These are phyloP conservation scores for Schizothorax lantsangensis DNA, from an alignment of 2,797 vertebrate genomes.

Conservation along the genomic window DNA sequence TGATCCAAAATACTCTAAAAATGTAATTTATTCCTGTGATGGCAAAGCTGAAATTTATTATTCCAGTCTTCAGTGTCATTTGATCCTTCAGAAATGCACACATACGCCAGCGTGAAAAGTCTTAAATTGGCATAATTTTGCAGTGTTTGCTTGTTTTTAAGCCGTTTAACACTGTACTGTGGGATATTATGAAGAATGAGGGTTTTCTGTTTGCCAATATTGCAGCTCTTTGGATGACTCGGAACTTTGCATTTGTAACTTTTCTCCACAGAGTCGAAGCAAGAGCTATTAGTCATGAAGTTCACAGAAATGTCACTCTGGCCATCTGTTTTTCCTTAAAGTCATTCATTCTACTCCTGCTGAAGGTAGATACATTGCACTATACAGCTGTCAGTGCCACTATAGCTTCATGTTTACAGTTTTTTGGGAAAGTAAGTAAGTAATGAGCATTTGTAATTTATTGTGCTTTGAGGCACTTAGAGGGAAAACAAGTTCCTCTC, in stretches of 20 bases:
- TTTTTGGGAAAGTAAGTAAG: conserved; percentile 23
- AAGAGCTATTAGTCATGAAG: conserved; percentile 25
- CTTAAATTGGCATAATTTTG: neutral
- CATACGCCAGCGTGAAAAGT: neutral
- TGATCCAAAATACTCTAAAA: too few relatives aligned
- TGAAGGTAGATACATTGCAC: conserved; percentile 13
- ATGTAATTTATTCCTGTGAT: too few relatives aligned
- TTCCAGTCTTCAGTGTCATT: too few relatives aligned
- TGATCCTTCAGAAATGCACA: too few relatives aligned
- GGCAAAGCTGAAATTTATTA: too few relatives aligned
- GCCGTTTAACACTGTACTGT: neutral
- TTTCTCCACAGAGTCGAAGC: conserved; percentile 2
- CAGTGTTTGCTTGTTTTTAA: neutral
- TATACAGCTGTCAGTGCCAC: conserved; percentile 22
- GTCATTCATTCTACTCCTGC: conserved; percentile 34
- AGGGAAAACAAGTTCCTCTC: neutral
- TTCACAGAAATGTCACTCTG: conserved; percentile 27
- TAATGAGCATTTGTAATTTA: conserved; percentile 29
- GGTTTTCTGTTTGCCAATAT: neutral
- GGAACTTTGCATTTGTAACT: neutral
- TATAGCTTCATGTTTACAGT: conserved; percentile 2
- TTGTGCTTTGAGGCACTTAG: neutral
- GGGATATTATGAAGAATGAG: conserved; percentile 5
- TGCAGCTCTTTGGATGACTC: neutral
- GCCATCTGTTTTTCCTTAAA: conserved; percentile 43